Evolutionary conservation across 2,113 vertebrate genomes (phyloP).

Genomic region (Macaca nemestrina): DNA sequence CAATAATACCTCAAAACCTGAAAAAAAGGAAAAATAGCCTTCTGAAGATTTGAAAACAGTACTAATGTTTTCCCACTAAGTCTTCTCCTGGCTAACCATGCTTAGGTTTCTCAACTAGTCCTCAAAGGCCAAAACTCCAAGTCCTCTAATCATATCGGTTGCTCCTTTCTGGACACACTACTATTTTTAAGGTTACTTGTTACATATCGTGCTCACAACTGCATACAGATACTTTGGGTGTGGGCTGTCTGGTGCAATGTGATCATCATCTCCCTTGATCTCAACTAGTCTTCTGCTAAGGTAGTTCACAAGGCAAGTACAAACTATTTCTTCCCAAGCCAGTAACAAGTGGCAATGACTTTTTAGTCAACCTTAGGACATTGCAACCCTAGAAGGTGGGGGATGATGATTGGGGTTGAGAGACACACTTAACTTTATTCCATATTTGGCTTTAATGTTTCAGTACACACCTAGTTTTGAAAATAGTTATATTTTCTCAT

Average conservation of each 20-base stretch:
- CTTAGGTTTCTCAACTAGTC: neutral
- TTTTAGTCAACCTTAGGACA: neutral
- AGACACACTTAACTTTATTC: slow-evolving; percentile 22
- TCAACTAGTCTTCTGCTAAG: neutral
- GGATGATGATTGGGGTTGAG: neutral
- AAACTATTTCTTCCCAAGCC: neutral
- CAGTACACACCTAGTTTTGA: neutral
- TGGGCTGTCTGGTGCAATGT: neutral
- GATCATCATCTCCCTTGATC: neutral
- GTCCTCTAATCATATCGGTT: neutral
- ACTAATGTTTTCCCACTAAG: neutral
- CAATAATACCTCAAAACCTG: neutral
- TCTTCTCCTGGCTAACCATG: slow-evolving; percentile 13
- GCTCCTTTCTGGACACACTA: neutral
- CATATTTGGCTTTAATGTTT: neutral
- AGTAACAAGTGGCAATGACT: neutral
- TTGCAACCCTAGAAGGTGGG: neutral
- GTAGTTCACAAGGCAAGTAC: neutral
- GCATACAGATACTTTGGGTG: neutral
- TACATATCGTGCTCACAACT: neutral
- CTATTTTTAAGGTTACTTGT: slow-evolving; percentile 19
- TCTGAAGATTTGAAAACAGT: slow-evolving; percentile 1
- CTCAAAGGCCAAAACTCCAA: neutral
- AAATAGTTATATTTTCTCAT: slow-evolving; percentile 40
- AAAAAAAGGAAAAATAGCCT: neutral